Evolutionary conservation across 2,797 vertebrate species (phyloP), one percentile per base, ranked within the genome.

Genomic region (Botia kubotai): DNA sequence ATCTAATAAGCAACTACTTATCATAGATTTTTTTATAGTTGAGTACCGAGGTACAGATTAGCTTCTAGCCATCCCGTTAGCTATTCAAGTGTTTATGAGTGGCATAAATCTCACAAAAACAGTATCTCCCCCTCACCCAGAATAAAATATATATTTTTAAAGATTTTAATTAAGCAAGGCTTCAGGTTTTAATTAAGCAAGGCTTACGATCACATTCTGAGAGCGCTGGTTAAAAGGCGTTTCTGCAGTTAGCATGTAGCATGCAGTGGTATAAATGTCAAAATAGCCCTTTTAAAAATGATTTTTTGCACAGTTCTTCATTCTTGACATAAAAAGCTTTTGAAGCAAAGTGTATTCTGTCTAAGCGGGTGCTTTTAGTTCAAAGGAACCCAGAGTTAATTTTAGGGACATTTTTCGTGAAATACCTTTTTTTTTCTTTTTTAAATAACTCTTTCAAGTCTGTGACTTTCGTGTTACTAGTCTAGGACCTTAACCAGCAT

Each of bases 241-340:
- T 16, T 46, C 8, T 12, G 62, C 63, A 21, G 19, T 43, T 16
- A 58, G 66, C 71, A 10, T 6, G 3, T 72, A 50, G 53, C 71
- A 83, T 63, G 36, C 75, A 39, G 12, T 39, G 17, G 46, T 75
- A 72, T 36, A 68, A 57, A 74, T 2, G 12, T 65, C 66, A 72
- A 62, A 81, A 72, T 67, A 87, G 86, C 86, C 82, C 85, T 79
- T 81, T 70, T 63, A 14, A 57, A 23, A 52, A 60, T 16, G 81
- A 79, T 74, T 43, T 36, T 53, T 79, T 71, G 77, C 72, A 71
- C 11, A 48, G 26, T 58, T 43, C 16, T 79, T 46, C 12, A 14
- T 19, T 33, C 4, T 16, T 43, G 63, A 73, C 10, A 21, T 26
- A 39, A 63, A 57, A 63, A 33, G 50, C 67, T 81, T 65, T 62